Conservation (phyloP, 2,113 vertebrate genomes). For the Lethenteron camtschaticum region DNA sequence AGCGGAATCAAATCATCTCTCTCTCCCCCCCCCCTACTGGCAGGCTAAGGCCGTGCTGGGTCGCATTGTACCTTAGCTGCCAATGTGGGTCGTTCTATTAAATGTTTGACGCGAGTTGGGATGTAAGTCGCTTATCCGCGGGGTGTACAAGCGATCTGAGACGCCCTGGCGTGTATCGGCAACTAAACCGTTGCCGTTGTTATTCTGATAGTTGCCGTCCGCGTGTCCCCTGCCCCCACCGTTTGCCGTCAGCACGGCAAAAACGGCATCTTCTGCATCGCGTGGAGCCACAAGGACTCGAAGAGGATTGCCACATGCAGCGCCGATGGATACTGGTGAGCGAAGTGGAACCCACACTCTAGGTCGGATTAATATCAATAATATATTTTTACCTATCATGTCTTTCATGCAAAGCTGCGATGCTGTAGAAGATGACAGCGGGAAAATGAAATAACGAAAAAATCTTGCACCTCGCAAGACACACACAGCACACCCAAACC, state of each 20-base stretch:
- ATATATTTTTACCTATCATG: too few species aligned
- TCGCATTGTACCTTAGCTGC: not conserved
- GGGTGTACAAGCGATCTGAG: not conserved
- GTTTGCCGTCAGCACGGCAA: constrained; percentile 49
- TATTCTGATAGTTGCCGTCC: not conserved
- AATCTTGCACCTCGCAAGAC: too few species aligned
- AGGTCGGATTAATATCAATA: too few species aligned
- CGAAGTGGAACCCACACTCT: constrained; percentile 6
- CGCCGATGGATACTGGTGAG: constrained; percentile 79
- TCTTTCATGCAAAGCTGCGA: too few species aligned
- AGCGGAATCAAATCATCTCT: too few species aligned
- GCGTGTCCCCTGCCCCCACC: not conserved
- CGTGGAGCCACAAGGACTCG: constrained; percentile 98
- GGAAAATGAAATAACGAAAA: too few species aligned
- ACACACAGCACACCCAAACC: too few species aligned
- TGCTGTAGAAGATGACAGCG: too few species aligned
- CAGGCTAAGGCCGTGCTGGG: too few species aligned
- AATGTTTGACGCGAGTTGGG: not conserved
- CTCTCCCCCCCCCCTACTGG: too few species aligned
- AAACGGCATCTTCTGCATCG: constrained; percentile 86
- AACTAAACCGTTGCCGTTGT: not conserved
- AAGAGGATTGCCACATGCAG: constrained; percentile 90
- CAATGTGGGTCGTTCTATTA: not conserved
- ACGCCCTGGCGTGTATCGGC: not conserved
- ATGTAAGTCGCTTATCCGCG: not conserved